These are phyloP conservation scores for Erpetoichthys calabaricus DNA, from an alignment of 2,797 vertebrate species.

Conservation along the genomic window DNA sequence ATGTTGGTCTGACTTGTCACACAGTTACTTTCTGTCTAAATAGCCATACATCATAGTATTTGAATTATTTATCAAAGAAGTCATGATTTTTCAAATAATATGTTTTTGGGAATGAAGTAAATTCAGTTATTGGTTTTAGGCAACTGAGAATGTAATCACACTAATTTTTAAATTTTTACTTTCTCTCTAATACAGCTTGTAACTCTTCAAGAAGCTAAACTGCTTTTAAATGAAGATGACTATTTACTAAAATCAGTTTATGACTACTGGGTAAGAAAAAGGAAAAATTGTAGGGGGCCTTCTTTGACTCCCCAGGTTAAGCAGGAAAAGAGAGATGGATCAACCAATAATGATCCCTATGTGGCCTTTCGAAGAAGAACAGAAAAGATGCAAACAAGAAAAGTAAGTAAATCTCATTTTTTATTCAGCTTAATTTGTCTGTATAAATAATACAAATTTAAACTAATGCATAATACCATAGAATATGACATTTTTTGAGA, in stretches of 20 bases:
- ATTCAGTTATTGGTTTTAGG: too few species aligned
- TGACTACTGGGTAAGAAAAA: constrained; percentile 87
- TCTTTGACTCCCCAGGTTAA: constrained; percentile 74
- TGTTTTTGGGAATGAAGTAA: too few species aligned
- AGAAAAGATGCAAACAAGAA: constrained; percentile 90
- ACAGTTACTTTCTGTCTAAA: too few species aligned
- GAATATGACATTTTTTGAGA: not conserved
- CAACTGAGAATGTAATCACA: too few species aligned
- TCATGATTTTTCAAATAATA: too few species aligned
- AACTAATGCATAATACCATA: not conserved
- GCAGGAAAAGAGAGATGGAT: constrained; percentile 79
- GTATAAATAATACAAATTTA: not conserved
- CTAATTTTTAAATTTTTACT: not conserved
- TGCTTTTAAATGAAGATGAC: constrained; percentile 84
- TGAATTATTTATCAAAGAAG: too few species aligned
- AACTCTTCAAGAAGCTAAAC: constrained; percentile 74
- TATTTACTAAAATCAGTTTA: constrained; percentile 88
- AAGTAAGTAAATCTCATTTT: constrained; percentile 42
- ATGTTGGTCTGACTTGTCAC: too few species aligned
- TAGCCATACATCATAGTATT: too few species aligned
- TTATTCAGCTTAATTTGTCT: too few species aligned
- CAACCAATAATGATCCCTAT: constrained; percentile 78
- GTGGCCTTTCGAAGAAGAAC: constrained; percentile 83
- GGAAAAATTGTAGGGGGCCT: constrained; percentile 69
- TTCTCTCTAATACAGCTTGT: constrained; percentile 52